A percentile compares a stretch with the other conserved stretches of the same genome.
Evolutionary conservation across 2,797 vertebrate genomes (phyloP).

Genomic region (Malurus leucopterus): DNA sequence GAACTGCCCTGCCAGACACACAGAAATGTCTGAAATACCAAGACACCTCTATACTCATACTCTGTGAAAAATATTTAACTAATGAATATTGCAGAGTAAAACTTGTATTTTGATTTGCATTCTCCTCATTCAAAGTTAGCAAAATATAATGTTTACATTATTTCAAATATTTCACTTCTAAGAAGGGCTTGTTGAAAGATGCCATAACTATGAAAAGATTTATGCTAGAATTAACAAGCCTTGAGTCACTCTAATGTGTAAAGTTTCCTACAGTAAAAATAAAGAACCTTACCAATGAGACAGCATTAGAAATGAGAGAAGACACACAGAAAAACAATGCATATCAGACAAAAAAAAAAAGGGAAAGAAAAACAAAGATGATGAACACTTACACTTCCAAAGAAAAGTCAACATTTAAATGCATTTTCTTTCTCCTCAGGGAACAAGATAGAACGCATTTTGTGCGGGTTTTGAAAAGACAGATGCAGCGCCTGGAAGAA

Average conservation of each 20-base stretch:
- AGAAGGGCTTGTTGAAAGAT: background rate
- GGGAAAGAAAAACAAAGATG: background rate
- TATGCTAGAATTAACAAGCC: background rate
- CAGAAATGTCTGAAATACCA: background rate
- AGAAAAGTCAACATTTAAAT: slow-evolving; percentile 8
- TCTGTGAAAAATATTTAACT: background rate
- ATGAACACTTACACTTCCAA: background rate
- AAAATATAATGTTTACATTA: background rate
- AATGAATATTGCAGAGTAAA: background rate
- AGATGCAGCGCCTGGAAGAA: slow-evolving; percentile 59
- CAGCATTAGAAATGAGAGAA: slow-evolving; percentile 15
- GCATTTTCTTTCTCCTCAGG: slow-evolving; percentile 73
- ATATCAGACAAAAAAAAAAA: background rate
- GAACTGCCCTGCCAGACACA: background rate
- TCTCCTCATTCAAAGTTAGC: background rate
- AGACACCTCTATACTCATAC: background rate
- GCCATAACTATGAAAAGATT: background rate
- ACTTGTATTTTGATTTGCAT: background rate
- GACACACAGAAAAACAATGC: background rate
- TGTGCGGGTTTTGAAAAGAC: slow-evolving; percentile 72
- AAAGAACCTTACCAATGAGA: background rate
- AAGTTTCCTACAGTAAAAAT: background rate
- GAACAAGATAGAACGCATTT: slow-evolving; percentile 54
- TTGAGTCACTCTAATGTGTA: background rate
- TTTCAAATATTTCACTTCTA: background rate